Percentiles rank a stretch among this genome's conserved stretches.
These are phyloP conservation scores for Cheilosia vulpina DNA, from an alignment of 2,888 invertebrate species.

Conservation along the genomic window DNA sequence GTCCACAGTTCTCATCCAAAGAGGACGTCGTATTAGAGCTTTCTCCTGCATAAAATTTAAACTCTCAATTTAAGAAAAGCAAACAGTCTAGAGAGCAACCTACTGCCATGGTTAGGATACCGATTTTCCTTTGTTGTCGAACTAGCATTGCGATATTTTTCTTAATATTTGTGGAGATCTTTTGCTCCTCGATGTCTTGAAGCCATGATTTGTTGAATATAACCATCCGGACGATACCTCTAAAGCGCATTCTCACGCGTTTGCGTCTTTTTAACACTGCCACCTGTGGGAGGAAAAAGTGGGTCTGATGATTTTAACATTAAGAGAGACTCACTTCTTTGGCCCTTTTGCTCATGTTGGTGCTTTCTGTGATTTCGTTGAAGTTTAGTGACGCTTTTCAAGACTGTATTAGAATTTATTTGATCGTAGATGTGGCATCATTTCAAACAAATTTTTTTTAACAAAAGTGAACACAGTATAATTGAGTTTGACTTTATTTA, in stretches of 20 bases:
- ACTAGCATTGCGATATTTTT: slow-evolving; percentile 85
- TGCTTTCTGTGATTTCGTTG: not conserved
- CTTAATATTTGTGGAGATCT: slow-evolving; percentile 79
- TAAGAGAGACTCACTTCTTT: slow-evolving; percentile 29
- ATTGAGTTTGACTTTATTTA: too few relatives aligned
- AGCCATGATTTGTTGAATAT: slow-evolving; percentile 84
- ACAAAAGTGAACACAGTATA: too few relatives aligned
- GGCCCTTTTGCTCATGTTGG: slow-evolving; percentile 44
- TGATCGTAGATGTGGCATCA: too few relatives aligned
- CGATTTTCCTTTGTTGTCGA: slow-evolving; percentile 84
- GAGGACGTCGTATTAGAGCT: slow-evolving; percentile 85
- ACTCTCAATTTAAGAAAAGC: not conserved
- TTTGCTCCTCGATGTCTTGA: slow-evolving; percentile 75
- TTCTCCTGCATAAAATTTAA: slow-evolving; percentile 85
- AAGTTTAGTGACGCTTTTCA: not conserved
- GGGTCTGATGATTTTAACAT: not conserved
- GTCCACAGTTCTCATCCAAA: slow-evolving; percentile 85
- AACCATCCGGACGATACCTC: slow-evolving; percentile 85
- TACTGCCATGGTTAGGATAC: slow-evolving; percentile 84
- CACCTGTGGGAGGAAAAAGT: not conserved
- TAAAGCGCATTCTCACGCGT: slow-evolving; percentile 85
- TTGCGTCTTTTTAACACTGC: slow-evolving; percentile 81
- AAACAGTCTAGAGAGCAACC: slow-evolving; percentile 19
- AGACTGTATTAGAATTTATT: not conserved
- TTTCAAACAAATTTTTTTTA: too few relatives aligned